Evolutionary conservation across 2,113 vertebrate genomes (phyloP).

Genomic region (Hippocampus comes): DNA sequence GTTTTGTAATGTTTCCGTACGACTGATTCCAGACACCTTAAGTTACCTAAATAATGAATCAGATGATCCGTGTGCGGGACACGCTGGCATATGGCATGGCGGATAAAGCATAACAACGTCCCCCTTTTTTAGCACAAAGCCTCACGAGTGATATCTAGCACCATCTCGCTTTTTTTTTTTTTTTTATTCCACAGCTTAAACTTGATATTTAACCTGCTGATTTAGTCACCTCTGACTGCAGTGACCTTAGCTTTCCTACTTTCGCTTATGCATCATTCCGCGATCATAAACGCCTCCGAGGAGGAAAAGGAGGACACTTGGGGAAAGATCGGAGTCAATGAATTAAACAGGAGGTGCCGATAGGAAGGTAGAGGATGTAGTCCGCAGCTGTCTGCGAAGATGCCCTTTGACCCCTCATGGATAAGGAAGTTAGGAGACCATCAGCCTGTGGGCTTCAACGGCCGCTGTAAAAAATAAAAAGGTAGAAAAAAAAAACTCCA

Average conservation of each 20-base stretch:
- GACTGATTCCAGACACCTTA: slow-evolving; percentile 62
- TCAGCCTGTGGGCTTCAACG: slow-evolving; percentile 69
- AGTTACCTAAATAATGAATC: slow-evolving; percentile 75
- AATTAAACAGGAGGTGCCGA: slow-evolving; percentile 66
- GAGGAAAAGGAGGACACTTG: slow-evolving; percentile 33
- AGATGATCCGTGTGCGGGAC: slow-evolving; percentile 48
- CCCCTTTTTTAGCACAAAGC: slow-evolving; percentile 12
- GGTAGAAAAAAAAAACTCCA: slow-evolving; percentile 60
- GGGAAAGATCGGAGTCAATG: slow-evolving; percentile 44
- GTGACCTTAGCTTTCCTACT: slow-evolving; percentile 43
- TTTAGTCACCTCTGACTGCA: slow-evolving; percentile 54
- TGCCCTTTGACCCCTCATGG: slow-evolving; percentile 62
- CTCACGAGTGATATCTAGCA: background rate
- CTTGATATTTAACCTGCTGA: slow-evolving; percentile 56
- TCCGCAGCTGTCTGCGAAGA: slow-evolving; percentile 55
- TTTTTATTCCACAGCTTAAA: slow-evolving; percentile 15
- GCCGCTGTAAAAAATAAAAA: slow-evolving; percentile 55
- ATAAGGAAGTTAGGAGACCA: slow-evolving; percentile 67
- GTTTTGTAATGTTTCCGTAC: slow-evolving; percentile 68
- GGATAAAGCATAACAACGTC: slow-evolving; percentile 24
- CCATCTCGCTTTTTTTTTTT: slow-evolving; percentile 2
- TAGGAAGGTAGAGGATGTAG: slow-evolving; percentile 55
- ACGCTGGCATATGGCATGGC: slow-evolving; percentile 42
- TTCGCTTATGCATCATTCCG: slow-evolving; percentile 56
- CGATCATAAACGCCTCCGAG: slow-evolving; percentile 47